Percentiles rank a stretch among this genome's conserved stretches.
phyloP scores from a whole-genome alignment of 2,113 vertebrate genomes.

The Calyptommatus sinebrachiatus region DNA sequence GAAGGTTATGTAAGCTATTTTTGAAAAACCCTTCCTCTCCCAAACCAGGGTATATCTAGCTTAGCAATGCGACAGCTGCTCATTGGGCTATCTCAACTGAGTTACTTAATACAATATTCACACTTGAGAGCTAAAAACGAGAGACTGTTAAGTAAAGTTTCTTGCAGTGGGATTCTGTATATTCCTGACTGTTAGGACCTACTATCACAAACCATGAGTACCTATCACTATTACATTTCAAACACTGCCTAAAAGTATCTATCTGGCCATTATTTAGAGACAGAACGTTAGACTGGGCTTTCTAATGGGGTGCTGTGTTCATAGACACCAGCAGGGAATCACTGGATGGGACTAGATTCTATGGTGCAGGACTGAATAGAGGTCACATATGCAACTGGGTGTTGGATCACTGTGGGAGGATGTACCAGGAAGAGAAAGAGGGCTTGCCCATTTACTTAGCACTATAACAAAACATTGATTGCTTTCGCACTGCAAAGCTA shows the following conservation, averaged over 20 bases:
- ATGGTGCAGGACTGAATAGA: neutral
- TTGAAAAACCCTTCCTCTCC: neutral
- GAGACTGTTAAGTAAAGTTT: neutral
- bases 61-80: neutral
- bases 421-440: neutral
- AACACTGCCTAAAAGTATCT: neutral
- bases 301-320: neutral
- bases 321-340: neutral
- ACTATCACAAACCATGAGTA: too few species aligned
- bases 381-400: neutral
- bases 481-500: too few species aligned
- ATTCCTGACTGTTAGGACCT: neutral
- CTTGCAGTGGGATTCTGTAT: neutral
- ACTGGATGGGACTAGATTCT: neutral
- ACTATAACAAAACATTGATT: neutral
- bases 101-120: too few species aligned
- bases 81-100: neutral
- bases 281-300: neutral
- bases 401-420: neutral
- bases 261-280: neutral
- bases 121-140: too few species aligned
- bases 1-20: too few species aligned
- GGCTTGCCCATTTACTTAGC: neutral
- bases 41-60: neutral
- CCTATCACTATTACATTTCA: too few species aligned